Evolutionary conservation across 2,797 vertebrate species (phyloP), one percentile per base, ranked within the genome.

Genomic region (Pelodytes ibericus): DNA sequence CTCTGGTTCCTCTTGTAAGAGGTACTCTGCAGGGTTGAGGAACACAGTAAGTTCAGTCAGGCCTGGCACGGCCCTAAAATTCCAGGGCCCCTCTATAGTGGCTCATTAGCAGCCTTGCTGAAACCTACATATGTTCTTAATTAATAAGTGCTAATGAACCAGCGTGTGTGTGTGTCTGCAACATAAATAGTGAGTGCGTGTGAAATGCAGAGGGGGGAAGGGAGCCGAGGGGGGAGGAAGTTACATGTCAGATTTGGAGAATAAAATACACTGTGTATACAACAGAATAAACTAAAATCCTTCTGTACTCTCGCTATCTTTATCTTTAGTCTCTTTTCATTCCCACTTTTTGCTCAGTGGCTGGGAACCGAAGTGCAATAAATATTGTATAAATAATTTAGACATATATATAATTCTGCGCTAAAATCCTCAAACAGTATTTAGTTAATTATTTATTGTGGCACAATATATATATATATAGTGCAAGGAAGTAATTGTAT

Each of bases 101-200:
- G 79, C 56, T 72, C 69, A 68, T 76, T 70, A 77, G 63, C 58
- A 73, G 56, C 58, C 29, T 68, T 72, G 80, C 72, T 79, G 86
- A 83, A 86, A 89, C 88, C 86, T 91, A 89, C 91, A 93, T 92
- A 91, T 93, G 92, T 90, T 92, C 89, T 88, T 93, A 89, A 90
- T 93, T 92, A 93, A 86, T 86, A 87, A 88, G 90, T 86, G 90
- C 90, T 92, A 93, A 93, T 92, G 90, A 92, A 93, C 86, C 86
- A 86, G 87, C 86, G 86, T 90, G 86, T 87, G 86, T 90, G 86
- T 87, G 90, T 87, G 29, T 64, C 49, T 15, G 68, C 68, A 77
- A 59, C 75, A 71, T 71, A 71, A 64, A 71, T 65, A 65, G 57
- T 30, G 60, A 59, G 74, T 56, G 56, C 24, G 49, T 57, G 86